Evolutionary conservation across 37 sponge, comb jelly and placozoan species (phyloP), one percentile per base, ranked within the genome.

Genomic region (Agelas oroides): DNA sequence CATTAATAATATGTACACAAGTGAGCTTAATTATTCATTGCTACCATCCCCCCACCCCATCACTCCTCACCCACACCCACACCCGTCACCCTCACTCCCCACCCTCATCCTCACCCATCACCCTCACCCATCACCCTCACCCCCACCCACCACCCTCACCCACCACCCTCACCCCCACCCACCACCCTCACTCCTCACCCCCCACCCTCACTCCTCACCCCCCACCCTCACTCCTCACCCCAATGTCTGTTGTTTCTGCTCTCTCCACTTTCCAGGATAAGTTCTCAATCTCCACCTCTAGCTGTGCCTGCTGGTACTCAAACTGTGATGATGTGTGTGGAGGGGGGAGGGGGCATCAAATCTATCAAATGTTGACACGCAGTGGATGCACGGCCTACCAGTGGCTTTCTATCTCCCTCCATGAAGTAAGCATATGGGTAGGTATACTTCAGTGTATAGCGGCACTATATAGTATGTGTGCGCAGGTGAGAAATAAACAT

Each of bases 221-320:
- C 3, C 3, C 46, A 46, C 8, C 8, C 46, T 46, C 6, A 46
- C 35, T n/a, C n/a, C 84, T 73, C 34, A 83, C 84, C 53, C 85
- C 93, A 32, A 87, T 70, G 56, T 85, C 78, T 25, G 86, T 88
- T 0, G 57, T 77, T 30, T 84, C 85, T 30, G 89, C 79, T 59
- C 93, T 73, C 79, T 96, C 96, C 14, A 93, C 80, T 60, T 93
- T 96, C 96, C 96, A 96, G 0, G 96, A 96, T 39, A 96, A 74
- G 58, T 96, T 92, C 88, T 96, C 96, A 60, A 96, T 96, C 65
- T 96, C 96, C 11, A 89, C 76, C 65, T 92, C 96, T 59, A 96
- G 59, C 84, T 96, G 96, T 13, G 94, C 96, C 60, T 96, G 96
- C 62, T 96, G 96, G 70, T 96, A 93, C 80, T 96, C 96, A 96